Conservation (phyloP, 2,888 invertebrate genomes). For the Amaurobius ferox region DNA sequence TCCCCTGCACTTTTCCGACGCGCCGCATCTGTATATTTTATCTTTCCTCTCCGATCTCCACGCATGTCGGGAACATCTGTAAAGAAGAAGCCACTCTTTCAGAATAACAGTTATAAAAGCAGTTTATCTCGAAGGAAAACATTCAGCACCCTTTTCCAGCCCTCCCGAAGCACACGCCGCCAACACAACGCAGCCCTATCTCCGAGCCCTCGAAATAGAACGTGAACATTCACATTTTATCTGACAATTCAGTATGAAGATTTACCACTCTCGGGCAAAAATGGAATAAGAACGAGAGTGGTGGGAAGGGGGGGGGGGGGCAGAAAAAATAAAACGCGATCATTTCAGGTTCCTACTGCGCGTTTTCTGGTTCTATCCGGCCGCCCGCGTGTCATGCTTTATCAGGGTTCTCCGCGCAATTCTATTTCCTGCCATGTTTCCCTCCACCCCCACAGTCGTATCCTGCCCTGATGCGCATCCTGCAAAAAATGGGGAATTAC, state of each 20-base stretch:
- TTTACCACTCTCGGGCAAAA: slow-evolving; percentile 12
- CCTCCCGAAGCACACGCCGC: neutral
- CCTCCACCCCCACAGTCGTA: slow-evolving; percentile 15
- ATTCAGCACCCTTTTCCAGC: neutral
- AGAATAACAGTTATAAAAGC: neutral
- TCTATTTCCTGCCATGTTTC: slow-evolving; percentile 66
- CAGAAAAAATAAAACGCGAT: slow-evolving; percentile 10
- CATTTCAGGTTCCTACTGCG: slow-evolving; percentile 17
- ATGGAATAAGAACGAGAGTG: slow-evolving; percentile 1
- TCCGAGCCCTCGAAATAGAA: slow-evolving; percentile 36
- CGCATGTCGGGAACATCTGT: too few species aligned
- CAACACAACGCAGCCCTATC: neutral
- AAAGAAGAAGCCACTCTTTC: too few species aligned
- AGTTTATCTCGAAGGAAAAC: neutral
- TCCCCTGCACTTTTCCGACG: too few species aligned
- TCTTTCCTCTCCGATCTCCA: too few species aligned
- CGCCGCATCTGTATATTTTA: too few species aligned
- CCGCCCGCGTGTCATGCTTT: slow-evolving; percentile 48
- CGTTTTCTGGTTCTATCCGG: slow-evolving; percentile 9
- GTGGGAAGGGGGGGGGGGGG: neutral
- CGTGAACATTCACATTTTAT: neutral
- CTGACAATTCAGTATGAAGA: slow-evolving; percentile 25
- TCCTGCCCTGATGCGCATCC: slow-evolving; percentile 50
- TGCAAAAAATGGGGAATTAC: slow-evolving; percentile 63
- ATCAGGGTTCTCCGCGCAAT: slow-evolving; percentile 45